Percentiles rank a stretch among this genome's conserved stretches.
Evolutionary conservation across 2,888 invertebrate genomes (phyloP).

Genomic region (Amorpha juglandis): DNA sequence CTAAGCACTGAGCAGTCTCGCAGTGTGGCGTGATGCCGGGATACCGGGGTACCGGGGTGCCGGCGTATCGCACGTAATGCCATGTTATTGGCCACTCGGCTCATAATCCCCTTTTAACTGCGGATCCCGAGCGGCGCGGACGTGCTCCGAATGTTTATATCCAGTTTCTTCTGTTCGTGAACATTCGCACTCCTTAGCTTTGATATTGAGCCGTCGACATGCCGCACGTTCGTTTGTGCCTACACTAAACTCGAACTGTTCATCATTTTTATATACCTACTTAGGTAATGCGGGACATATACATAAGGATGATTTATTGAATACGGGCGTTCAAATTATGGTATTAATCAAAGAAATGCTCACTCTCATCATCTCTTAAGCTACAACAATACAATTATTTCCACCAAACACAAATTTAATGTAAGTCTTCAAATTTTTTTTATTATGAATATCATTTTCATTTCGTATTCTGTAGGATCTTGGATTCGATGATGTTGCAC

Average conservation of each 20-base stretch:
- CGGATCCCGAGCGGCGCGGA: constrained; percentile 61
- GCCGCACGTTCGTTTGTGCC: constrained; percentile 35
- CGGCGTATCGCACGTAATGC: constrained; percentile 60
- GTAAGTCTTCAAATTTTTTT: no score
- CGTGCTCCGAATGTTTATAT: constrained; percentile 72
- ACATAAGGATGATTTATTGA: no score
- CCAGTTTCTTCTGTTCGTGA: constrained; percentile 60
- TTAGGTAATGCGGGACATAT: neutral
- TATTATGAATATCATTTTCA: neutral
- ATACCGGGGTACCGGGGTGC: constrained; percentile 34
- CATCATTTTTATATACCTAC: neutral
- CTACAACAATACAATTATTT: no score
- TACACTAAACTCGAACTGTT: neutral
- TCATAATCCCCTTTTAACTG: constrained; percentile 83
- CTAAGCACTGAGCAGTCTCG: constrained; percentile 7
- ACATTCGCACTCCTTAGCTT: constrained; percentile 72
- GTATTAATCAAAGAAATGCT: no score
- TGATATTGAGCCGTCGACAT: constrained; percentile 52
- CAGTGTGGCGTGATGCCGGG: constrained; percentile 16
- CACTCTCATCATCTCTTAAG: no score
- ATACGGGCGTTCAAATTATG: no score
- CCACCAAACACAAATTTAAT: no score
- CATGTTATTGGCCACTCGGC: constrained; percentile 76
- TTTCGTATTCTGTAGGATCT: no score
- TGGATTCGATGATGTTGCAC: no score